Evolutionary conservation across 1,140 invertebrate species (phyloP).

Genomic region (Stegodyphus mimosarum): DNA sequence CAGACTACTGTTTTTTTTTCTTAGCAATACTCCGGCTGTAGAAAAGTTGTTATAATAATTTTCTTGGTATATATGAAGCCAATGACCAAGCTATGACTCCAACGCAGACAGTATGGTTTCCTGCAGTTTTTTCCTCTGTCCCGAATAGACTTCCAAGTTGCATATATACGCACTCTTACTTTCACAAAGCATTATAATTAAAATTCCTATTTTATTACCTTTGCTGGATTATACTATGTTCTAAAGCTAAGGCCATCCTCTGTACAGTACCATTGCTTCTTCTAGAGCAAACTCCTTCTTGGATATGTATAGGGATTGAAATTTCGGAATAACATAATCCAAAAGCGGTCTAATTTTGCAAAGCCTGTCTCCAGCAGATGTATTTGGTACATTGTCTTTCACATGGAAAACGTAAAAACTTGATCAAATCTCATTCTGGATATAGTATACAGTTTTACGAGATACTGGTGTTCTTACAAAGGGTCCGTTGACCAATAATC

Average conservation of each 20-base stretch:
- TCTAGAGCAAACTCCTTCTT: slow-evolving; percentile 3
- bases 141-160: slow-evolving; percentile 26
- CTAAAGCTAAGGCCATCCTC: slow-evolving; percentile 10
- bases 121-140: not conserved
- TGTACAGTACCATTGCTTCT: slow-evolving; percentile 9
- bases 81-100: slow-evolving; percentile 2
- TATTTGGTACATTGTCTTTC: not conserved
- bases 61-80: not conserved
- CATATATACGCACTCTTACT: slow-evolving; percentile 12
- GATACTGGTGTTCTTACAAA: not conserved
- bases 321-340: slow-evolving; percentile 13
- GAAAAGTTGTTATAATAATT: not conserved
- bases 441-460: not conserved
- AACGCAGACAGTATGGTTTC: not conserved
- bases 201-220: slow-evolving; percentile 7
- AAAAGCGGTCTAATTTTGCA: slow-evolving; percentile 12
- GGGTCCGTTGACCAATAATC: slow-evolving; percentile 17
- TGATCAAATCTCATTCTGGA: slow-evolving; percentile 9
- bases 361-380: not conserved
- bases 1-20: slow-evolving; percentile 5
- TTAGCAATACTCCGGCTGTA: not conserved
- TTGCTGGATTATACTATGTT: not conserved
- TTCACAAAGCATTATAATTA: slow-evolving; percentile 24
- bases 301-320: slow-evolving; percentile 9
- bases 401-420: not conserved